Base-by-base conservation (phyloP, 2,888 invertebrate genomes). In the Apotomis turbidana region DNA sequence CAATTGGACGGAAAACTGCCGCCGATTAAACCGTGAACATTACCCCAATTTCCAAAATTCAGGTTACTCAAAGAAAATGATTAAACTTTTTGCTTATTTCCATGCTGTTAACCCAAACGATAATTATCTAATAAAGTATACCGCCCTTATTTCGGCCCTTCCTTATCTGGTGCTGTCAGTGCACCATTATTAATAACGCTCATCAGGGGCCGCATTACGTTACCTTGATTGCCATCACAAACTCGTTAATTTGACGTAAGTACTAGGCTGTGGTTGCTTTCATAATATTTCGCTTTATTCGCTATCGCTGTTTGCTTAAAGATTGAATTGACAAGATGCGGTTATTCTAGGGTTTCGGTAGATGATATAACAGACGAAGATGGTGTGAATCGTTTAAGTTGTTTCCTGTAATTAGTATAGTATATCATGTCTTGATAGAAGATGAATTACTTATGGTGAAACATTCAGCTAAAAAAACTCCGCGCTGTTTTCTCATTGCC, bases 131-230 rank as follows among this genome's bases (percentile, higher is more conserved):
- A 80, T 80, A 79, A 80, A 78, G 77, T 78, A 78, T 80, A 77
- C 77, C 73, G 74, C 76, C 77, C 76, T 80, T 78, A 81, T 80
- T 81, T 79, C 74, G 72, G 76, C 74, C 79, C 73, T 76, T 78
- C 76, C 81, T 84, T 85, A 85, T 85, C 85, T 82, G 72, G 70
- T 61, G 69, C 77, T 78, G 80, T 79, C 83, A 83, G 85, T 80
- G 75, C 75, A 68, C 70, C 75, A 77, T 79, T 85, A 82, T 82
- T 85, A 84, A 84, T 83, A 81, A 79, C 78, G 67, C 62, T 68
- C 73, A 73, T 73, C 70, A 68, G 52, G 15, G 62, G 12, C 15
- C 68, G 62, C 68, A 72, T 72, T 72, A 63, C 51, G 63, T 59
- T 68, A 72, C 63, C 68, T 72, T 54, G 58, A 68, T 72, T 63